These are phyloP conservation scores for Embidobia sp. DNA, from an alignment of 2,888 invertebrate genomes.

Conservation along the genomic window DNA sequence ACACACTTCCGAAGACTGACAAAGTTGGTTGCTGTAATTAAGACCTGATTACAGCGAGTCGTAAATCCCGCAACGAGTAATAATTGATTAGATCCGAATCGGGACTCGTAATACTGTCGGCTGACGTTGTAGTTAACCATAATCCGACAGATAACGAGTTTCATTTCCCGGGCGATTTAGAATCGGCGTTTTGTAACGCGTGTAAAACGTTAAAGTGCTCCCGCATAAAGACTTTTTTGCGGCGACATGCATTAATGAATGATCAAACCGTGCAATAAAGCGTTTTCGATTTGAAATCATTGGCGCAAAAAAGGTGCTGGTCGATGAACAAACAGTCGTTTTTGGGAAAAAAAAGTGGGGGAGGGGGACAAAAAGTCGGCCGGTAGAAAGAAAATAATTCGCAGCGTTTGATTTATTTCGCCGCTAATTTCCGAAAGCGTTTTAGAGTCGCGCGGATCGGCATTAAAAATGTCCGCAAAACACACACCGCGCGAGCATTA, in stretches of 20 bases:
- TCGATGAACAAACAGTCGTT: constrained; percentile 5
- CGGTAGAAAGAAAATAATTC: no score
- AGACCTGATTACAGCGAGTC: constrained; percentile 23
- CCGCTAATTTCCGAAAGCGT: constrained; percentile 4
- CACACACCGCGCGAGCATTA: constrained; percentile 13
- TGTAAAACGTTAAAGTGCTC: constrained; percentile 10
- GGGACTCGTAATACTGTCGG: constrained; percentile 12
- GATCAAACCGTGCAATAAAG: constrained; percentile 7
- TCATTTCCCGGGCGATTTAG: constrained; percentile 12
- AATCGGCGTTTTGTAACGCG: constrained; percentile 17
- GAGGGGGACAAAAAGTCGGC: neutral
- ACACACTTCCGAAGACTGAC: constrained; percentile 7
- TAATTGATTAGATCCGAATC: constrained; percentile 48
- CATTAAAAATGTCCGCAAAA: constrained; percentile 23
- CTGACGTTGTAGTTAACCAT: constrained; percentile 17
- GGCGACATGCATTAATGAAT: constrained; percentile 9
- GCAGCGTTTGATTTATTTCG: constrained; percentile 9
- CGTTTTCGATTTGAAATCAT: neutral
- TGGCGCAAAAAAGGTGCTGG: no score
- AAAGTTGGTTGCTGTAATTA: constrained; percentile 43
- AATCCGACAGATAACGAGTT: constrained; percentile 41
- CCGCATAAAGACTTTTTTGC: constrained; percentile 22
- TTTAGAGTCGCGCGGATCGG: neutral
- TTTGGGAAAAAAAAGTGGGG: neutral
- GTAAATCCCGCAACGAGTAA: constrained; percentile 22